These are phyloP conservation scores for Lagodon rhomboides DNA, from an alignment of 2,797 vertebrate genomes.

Conservation along the genomic window DNA sequence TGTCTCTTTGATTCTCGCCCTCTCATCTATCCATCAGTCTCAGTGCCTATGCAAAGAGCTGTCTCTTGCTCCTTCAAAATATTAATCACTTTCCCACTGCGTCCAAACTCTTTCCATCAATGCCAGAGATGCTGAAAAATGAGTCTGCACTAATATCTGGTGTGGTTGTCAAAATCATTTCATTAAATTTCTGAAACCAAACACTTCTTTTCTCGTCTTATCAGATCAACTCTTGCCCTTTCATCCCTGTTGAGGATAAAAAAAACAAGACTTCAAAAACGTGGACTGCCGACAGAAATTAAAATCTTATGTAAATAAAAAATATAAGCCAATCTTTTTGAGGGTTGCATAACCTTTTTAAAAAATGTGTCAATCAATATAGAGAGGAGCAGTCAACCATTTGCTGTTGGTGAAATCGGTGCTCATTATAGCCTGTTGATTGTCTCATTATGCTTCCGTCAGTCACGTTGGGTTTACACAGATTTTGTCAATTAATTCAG, in stretches of 20 bases:
- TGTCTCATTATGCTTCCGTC: background rate
- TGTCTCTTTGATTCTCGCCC: background rate
- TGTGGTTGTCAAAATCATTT: constrained; percentile 8
- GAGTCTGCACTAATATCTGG: background rate
- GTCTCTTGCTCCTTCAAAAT: background rate
- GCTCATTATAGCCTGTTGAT: background rate
- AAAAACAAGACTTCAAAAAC: constrained; percentile 9
- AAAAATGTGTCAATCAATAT: background rate
- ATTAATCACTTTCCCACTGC: background rate
- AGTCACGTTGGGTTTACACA: background rate
- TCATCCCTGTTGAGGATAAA: background rate
- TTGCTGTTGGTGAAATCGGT: background rate
- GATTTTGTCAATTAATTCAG: background rate
- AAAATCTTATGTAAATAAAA: background rate
- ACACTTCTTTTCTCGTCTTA: background rate
- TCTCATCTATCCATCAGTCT: background rate
- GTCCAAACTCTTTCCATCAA: background rate
- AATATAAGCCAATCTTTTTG: background rate
- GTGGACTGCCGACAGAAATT: background rate
- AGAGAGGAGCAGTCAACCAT: background rate
- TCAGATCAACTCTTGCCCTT: background rate
- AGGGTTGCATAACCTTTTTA: background rate
- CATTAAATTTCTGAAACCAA: background rate
- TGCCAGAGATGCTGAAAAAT: background rate
- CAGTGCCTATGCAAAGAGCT: background rate